These are phyloP conservation scores for Melinaea marsaeus DNA, from an alignment of 2,888 invertebrate genomes.

Conservation along the genomic window DNA sequence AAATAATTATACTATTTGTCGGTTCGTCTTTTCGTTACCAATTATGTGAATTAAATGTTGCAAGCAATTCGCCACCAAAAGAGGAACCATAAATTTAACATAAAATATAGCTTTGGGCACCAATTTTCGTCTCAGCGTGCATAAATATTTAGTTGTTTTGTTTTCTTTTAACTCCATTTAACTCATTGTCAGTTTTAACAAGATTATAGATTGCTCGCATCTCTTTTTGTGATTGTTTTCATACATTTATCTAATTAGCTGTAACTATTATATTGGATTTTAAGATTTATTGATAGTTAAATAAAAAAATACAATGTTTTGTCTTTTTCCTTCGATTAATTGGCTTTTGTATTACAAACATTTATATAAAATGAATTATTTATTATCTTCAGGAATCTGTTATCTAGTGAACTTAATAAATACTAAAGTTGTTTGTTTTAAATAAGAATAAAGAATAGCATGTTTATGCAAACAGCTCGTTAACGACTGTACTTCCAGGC, in stretches of 20 bases:
- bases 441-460: constrained; percentile 7
- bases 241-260: constrained; percentile 2
- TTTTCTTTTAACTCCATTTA: constrained; percentile 10
- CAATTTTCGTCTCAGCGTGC: constrained; percentile 51
- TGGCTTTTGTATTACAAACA: neutral
- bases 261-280: neutral
- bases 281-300: neutral
- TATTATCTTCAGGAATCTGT: constrained; percentile 1
- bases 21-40: constrained; percentile 42
- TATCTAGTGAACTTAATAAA: constrained; percentile 6
- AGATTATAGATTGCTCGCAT: neutral
- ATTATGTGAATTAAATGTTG: constrained; percentile 46
- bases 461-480: constrained; percentile 8
- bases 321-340: neutral
- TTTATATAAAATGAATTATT: constrained; percentile 1
- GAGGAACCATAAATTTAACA: constrained; percentile 55
- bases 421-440: constrained; percentile 8
- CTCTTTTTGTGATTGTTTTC: neutral
- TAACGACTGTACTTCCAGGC: constrained; percentile 6
- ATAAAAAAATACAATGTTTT: neutral
- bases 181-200: constrained; percentile 7
- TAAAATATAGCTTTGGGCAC: constrained; percentile 53
- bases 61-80: constrained; percentile 47
- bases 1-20: constrained; percentile 38
- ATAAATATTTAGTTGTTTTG: constrained; percentile 46